Conservation (phyloP, 2,888 invertebrate genomes). For the Epistrophella euchroma region DNA sequence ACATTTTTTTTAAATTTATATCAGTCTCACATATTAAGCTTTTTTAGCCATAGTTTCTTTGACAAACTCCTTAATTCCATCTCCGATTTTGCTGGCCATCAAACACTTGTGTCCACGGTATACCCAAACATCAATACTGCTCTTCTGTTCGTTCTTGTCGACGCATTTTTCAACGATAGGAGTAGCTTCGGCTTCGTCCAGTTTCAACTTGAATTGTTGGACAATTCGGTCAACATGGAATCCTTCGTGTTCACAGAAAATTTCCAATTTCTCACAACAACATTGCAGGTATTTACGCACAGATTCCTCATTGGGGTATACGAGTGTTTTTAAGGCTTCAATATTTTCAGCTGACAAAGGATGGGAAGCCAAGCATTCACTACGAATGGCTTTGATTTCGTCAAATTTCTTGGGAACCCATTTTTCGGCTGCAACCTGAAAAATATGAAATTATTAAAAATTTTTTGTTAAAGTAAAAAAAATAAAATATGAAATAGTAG, state of each 20-base stretch:
- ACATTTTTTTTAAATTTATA: not conserved
- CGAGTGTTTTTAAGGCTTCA: conserved; percentile 77
- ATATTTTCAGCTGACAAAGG: conserved; percentile 78
- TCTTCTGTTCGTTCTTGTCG: conserved; percentile 80
- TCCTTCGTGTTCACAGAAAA: conserved; percentile 80
- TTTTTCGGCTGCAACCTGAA: conserved; percentile 57
- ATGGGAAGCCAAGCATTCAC: conserved; percentile 78
- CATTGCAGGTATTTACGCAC: conserved; percentile 81
- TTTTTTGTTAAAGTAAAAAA: too few relatives aligned
- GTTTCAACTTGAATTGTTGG: conserved; percentile 81
- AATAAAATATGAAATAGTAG: not conserved
- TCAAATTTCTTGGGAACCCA: conserved; percentile 79
- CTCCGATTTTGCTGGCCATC: conserved; percentile 81
- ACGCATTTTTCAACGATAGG: conserved; percentile 80
- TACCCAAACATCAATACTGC: conserved; percentile 80
- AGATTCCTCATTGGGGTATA: conserved; percentile 79
- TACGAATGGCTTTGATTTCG: conserved; percentile 79
- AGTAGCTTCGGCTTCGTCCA: conserved; percentile 80
- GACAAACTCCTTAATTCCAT: conserved; percentile 78
- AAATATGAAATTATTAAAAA: not conserved
- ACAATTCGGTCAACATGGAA: conserved; percentile 81
- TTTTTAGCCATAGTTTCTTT: conserved; percentile 9
- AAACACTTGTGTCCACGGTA: conserved; percentile 82
- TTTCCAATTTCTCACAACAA: conserved; percentile 79
- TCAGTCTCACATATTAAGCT: conserved; percentile 23